phyloP scores from a whole-genome alignment of 37 sponge, comb jelly and placozoan genomes.

The Ianthella basta region DNA sequence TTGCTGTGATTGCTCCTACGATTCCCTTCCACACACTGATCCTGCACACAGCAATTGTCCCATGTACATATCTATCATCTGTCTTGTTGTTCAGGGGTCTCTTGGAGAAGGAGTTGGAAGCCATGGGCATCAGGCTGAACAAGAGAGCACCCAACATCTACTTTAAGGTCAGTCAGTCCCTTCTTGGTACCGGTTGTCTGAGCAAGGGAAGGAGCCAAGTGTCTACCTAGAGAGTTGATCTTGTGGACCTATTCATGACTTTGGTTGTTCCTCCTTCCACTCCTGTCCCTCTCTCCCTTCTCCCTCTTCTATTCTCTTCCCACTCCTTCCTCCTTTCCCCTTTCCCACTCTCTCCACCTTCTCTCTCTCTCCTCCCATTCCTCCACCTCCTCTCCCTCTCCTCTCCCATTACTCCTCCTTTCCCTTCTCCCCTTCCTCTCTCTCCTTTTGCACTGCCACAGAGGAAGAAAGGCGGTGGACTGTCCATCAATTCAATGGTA shows the following conservation, averaged over 20 bases:
- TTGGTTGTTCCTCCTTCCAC: background rate
- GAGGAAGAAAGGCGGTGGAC: constrained; percentile 95
- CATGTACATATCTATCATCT: no score
- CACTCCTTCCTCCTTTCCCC: background rate
- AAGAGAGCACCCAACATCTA: constrained; percentile 94
- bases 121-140: constrained; percentile 95
- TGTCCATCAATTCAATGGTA: constrained; percentile 89
- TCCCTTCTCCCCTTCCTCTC: no score
- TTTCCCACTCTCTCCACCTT: background rate
- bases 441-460: constrained; percentile 19
- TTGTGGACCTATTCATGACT: no score
- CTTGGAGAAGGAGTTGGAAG: constrained; percentile 90
- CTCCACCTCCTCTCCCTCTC: background rate
- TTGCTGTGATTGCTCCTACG: no score
- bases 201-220: no score
- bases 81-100: constrained; percentile 55
- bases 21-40: no score
- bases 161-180: constrained; percentile 74
- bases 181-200: background rate
- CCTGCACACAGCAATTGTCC: no score
- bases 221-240: no score
- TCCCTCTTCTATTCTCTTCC: no score
- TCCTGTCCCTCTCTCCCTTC: background rate
- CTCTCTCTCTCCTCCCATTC: background rate
- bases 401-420: no score